phyloP scores from a whole-genome alignment of 2,797 vertebrate species.

The Halcyon smyrnensis region DNA sequence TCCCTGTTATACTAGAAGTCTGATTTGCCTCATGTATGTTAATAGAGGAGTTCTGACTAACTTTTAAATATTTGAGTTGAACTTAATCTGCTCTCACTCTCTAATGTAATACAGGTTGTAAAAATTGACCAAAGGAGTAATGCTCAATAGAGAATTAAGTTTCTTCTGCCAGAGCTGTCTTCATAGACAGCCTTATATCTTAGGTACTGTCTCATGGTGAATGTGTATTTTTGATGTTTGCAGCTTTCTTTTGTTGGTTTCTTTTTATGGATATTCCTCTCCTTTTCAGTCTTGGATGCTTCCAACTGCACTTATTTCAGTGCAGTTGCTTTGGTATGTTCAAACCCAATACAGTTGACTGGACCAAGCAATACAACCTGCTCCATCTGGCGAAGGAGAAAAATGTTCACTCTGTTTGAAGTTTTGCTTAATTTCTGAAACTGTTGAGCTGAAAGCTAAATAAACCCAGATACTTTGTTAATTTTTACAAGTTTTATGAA shows the following conservation, averaged over 20 bases:
- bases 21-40: neutral
- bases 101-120: neutral
- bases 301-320: conserved; percentile 90
- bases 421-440: neutral
- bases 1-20: neutral
- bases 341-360: conserved; percentile 87
- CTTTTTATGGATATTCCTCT: neutral
- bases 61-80: neutral
- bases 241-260: neutral
- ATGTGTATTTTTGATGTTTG: neutral
- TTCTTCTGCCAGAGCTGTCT: neutral
- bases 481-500: conserved; percentile 44
- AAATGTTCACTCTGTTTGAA: conserved; percentile 82
- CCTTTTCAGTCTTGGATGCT: conserved; percentile 84
- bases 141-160: neutral
- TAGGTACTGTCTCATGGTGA: neutral
- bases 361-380: conserved; percentile 88
- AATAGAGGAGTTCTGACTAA: neutral
- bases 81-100: neutral
- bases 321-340: conserved; percentile 90
- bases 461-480: conserved; percentile 32
- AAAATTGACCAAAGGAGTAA: neutral
- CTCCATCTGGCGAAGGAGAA: conserved; percentile 81
- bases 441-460: neutral
- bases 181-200: neutral